phyloP scores from a whole-genome alignment of 1,140 invertebrate genomes.

The Drosophila orosa region DNA sequence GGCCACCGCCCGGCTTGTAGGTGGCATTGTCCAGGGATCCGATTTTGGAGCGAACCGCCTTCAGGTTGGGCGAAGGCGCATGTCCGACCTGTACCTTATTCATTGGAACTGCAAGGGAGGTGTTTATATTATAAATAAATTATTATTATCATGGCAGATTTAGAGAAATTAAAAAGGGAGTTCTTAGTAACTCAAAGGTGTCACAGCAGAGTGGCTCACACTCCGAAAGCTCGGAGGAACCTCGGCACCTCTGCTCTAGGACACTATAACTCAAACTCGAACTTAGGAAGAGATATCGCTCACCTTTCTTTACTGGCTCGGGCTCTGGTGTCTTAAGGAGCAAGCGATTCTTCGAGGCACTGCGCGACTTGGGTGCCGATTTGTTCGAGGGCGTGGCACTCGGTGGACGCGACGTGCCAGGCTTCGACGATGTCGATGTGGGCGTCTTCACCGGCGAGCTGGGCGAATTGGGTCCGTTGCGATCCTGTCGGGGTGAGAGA shows the following conservation, averaged over 20 bases:
- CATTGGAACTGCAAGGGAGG: constrained; percentile 90
- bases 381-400: constrained; percentile 84
- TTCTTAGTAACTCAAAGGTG: background rate
- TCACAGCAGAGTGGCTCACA: background rate
- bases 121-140: constrained; percentile 23
- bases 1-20: constrained; percentile 96
- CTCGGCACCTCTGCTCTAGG: background rate
- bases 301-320: constrained; percentile 90
- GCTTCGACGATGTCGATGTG: constrained; percentile 82
- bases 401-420: constrained; percentile 76
- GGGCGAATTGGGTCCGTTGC: constrained; percentile 83
- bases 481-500: constrained; percentile 66
- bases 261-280: background rate
- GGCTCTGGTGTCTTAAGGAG: constrained; percentile 83
- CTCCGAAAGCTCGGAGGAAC: background rate
- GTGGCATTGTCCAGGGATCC: constrained; percentile 96
- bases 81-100: constrained; percentile 96
- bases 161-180: background rate
- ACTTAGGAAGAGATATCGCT: constrained; percentile 20
- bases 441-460: constrained; percentile 83
- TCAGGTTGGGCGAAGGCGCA: constrained; percentile 95
- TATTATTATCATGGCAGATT: background rate
- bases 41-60: constrained; percentile 96
- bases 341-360: constrained; percentile 81
- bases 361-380: constrained; percentile 79